These are phyloP conservation scores for Pangasius mekongensis DNA, from an alignment of 2,797 vertebrate genomes.

Conservation along the genomic window DNA sequence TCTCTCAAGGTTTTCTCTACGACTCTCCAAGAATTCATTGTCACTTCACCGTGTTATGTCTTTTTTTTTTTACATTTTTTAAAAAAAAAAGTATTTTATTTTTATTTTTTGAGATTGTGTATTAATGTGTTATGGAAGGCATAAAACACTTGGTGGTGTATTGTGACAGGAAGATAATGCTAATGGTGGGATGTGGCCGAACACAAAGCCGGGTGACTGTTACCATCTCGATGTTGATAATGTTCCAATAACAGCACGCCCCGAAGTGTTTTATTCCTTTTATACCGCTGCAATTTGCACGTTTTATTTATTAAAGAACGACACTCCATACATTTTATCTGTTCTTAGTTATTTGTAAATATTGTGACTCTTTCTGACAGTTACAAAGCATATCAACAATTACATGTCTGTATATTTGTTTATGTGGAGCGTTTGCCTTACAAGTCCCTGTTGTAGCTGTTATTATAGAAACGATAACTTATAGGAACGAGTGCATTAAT, in stretches of 20 bases:
- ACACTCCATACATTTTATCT: neutral
- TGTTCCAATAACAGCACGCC: neutral
- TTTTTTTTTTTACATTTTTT: neutral
- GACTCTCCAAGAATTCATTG: neutral
- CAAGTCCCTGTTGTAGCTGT: neutral
- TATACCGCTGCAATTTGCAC: neutral
- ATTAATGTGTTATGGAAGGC: neutral
- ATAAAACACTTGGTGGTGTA: neutral
- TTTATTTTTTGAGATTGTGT: neutral
- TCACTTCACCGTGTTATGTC: neutral
- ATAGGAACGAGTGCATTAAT: neutral
- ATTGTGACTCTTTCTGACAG: neutral
- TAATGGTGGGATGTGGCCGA: neutral
- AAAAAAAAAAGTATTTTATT: neutral
- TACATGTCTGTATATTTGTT: neutral
- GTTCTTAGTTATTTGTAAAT: neutral
- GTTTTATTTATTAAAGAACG: neutral
- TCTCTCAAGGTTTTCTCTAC: neutral
- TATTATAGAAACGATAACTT: neutral
- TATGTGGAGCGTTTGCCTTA: no score
- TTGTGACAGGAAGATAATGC: neutral
- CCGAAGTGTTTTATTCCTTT: neutral
- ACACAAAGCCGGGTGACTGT: neutral
- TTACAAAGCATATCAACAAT: neutral
- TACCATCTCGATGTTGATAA: neutral